Evolutionary conservation across 2,113 vertebrate genomes (phyloP), one percentile per base, ranked within the genome.

Genomic region (Tichodroma muraria): DNA sequence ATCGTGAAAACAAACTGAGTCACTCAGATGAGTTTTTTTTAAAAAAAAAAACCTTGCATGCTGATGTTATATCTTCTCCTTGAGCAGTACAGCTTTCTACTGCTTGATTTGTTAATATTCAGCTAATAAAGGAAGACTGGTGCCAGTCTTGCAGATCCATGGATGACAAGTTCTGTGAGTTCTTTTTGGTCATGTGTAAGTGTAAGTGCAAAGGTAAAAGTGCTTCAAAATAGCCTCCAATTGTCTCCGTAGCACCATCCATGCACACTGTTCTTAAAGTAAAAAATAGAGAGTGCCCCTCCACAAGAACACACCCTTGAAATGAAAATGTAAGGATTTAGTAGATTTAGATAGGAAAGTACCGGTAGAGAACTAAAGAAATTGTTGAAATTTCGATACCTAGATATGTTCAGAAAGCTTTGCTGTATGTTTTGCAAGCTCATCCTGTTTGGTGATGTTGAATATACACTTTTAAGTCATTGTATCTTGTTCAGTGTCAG

Each of bases 401-500:
- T 56, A 79, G 45, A 27, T 22, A 7, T 49, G 72, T 45, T 87
- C 7, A 13, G 28, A 87, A 56, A 54, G 38, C 45, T 76, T 84
- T 76, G 16, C 57, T 85, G 8, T 60, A 16, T 50, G 27, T 35
- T 91, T 69, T 88, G 70, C 33, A 85, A 80, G 60, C 30, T 95
- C 2, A 2, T 82, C 35, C 27, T 80, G 15, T 65, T 85, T 75
- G 59, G 59, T 89, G 85, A 85, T 2, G 0, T 42, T 80, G 54
- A 88, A 70, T 66, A 9, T 33, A 31, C 0, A 24, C 79, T 95
- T 94, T 95, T 77, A 89, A 88, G 85, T 80, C 59, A 66, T 6
- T 89, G 30, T 76, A 37, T 82, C 71, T 94, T 77, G 60, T 44
- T 94, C 60, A 44, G 71, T 66, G 38, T 82, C 81, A 75, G 88